Conservation (phyloP, 2,888 invertebrate species). For the Lycocerus yunnanus region DNA sequence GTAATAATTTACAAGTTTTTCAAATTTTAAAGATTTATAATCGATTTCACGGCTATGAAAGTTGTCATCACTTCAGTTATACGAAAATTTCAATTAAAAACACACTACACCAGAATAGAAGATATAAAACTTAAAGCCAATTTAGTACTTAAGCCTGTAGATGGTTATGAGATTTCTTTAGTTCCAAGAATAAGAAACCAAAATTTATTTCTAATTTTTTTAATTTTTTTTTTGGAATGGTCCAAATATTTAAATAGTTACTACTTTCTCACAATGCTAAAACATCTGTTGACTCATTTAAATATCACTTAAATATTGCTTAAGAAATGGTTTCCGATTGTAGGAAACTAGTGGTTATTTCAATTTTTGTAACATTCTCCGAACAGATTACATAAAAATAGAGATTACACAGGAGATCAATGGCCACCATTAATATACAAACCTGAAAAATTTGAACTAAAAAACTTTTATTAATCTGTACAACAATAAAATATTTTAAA, state of each 20-base stretch:
- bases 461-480: neutral
- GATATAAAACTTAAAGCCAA: neutral
- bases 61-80: neutral
- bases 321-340: too few relatives aligned
- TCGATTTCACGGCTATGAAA: neutral
- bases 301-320: too few relatives aligned
- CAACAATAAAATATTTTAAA: neutral
- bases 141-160: neutral
- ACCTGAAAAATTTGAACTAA: neutral
- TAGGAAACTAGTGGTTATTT: too few relatives aligned
- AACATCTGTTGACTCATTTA: too few relatives aligned
- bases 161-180: neutral
- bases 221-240: too few relatives aligned
- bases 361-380: too few relatives aligned
- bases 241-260: too few relatives aligned
- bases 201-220: too few relatives aligned
- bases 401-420: too few relatives aligned
- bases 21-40: neutral
- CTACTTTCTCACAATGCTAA: too few relatives aligned
- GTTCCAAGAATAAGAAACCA: neutral
- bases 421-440: too few relatives aligned
- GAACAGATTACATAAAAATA: too few relatives aligned
- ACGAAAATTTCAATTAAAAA: neutral
- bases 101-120: neutral
- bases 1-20: neutral